Conservation (phyloP, 2,797 vertebrate species). For the Pseudotriccus pelzelni region DNA sequence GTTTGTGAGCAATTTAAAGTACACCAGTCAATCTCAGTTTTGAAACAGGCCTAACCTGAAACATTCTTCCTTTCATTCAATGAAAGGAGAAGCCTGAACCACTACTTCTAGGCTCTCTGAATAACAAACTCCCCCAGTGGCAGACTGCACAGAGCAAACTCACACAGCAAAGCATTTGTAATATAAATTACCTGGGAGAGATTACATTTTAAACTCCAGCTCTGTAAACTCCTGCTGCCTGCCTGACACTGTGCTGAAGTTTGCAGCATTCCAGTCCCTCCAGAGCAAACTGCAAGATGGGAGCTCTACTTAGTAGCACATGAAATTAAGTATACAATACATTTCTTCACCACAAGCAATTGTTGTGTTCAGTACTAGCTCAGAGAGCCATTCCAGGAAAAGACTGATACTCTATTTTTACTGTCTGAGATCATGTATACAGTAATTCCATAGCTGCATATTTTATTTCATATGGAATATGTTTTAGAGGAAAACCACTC, state of each 20-base stretch:
- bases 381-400: not conserved
- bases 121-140: not conserved
- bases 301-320: not conserved
- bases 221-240: conserved; percentile 6
- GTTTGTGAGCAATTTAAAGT: not conserved
- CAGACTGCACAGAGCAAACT: not conserved
- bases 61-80: not conserved
- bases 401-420: not conserved
- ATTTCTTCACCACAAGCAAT: not conserved
- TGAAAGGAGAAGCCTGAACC: not conserved
- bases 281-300: not conserved
- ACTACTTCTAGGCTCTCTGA: not conserved
- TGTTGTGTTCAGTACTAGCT: not conserved
- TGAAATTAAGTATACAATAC: not conserved
- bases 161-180: not conserved
- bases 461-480: not conserved
- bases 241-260: not conserved
- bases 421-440: not conserved
- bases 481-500: not conserved
- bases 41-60: not conserved
- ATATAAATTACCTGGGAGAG: not conserved
- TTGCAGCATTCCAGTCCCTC: not conserved
- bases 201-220: not conserved
- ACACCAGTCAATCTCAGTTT: not conserved
- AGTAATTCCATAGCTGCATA: not conserved